phyloP scores from a whole-genome alignment of 2,113 vertebrate species.

The Coptodon rendalli region DNA sequence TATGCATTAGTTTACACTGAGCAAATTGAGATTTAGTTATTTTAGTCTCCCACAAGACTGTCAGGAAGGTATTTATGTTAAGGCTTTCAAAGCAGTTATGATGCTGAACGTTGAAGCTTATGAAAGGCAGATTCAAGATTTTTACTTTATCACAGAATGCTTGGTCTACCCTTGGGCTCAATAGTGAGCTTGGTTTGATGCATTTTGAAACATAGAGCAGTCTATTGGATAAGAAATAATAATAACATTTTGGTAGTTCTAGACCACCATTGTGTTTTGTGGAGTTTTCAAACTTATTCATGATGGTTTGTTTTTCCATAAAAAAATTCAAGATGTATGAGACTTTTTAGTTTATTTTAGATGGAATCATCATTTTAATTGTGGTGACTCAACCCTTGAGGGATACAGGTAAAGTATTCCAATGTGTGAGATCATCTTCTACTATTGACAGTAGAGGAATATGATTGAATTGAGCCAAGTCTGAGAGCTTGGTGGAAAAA shows the following conservation, averaged over 20 bases:
- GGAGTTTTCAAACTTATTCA: background rate
- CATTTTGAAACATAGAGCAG: background rate
- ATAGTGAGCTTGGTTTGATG: background rate
- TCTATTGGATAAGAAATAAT: background rate
- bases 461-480: background rate
- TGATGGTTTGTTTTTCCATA: background rate
- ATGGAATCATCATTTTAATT: background rate
- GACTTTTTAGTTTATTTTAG: background rate
- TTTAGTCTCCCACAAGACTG: background rate
- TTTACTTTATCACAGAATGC: background rate
- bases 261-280: background rate
- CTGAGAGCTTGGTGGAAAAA: background rate
- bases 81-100: background rate
- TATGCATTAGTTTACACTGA: background rate
- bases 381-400: background rate
- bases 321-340: background rate
- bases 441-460: background rate
- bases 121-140: background rate
- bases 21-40: background rate
- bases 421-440: background rate
- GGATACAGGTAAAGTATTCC: background rate
- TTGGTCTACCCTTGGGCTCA: background rate
- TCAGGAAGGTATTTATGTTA: background rate
- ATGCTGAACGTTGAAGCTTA: background rate
- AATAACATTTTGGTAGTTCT: background rate